phyloP scores from a whole-genome alignment of 2,113 vertebrate genomes.

The Psammodynastes pulverulentus region DNA sequence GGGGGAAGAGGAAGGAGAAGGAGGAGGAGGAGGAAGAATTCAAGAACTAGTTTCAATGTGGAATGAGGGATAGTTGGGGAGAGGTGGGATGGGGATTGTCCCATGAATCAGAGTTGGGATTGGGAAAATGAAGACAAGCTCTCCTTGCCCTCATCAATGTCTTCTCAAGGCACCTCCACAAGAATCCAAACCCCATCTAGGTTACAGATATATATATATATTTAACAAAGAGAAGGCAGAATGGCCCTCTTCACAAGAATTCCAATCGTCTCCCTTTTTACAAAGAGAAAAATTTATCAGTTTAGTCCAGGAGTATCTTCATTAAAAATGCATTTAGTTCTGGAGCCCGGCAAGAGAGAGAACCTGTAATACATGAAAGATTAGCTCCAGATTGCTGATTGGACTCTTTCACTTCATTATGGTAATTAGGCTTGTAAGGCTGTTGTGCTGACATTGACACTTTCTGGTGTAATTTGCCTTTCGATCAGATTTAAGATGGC shows the following conservation, averaged over 20 bases:
- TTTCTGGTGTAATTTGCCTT: conserved; percentile 67
- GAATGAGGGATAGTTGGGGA: too few relatives aligned
- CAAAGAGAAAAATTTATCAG: conserved; percentile 74
- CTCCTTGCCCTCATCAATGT: neutral
- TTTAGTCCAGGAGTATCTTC: conserved; percentile 74
- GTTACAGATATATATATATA: neutral
- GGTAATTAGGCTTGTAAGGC: conserved; percentile 75
- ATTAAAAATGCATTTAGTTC: conserved; percentile 82
- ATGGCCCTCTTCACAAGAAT: conserved; percentile 63
- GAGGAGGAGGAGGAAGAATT: too few relatives aligned
- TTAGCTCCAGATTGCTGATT: conserved; percentile 83
- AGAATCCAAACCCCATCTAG: neutral
- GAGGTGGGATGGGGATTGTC: too few relatives aligned
- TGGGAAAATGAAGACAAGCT: fast-evolving
- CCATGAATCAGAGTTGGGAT: too few relatives aligned
- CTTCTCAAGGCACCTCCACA: neutral
- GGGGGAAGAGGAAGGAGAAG: fast-evolving
- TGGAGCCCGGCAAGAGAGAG: conserved; percentile 68
- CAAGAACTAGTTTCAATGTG: neutral
- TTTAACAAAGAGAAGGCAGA: conserved; percentile 40
- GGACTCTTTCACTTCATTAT: conserved; percentile 82
- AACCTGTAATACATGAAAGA: conserved; percentile 84
- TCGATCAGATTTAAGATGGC: conserved; percentile 74
- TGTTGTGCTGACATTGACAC: conserved; percentile 77
- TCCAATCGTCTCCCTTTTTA: conserved; percentile 70